Evolutionary conservation across 2,888 invertebrate genomes (phyloP).

Genomic region (Alloscopus bannaensis): DNA sequence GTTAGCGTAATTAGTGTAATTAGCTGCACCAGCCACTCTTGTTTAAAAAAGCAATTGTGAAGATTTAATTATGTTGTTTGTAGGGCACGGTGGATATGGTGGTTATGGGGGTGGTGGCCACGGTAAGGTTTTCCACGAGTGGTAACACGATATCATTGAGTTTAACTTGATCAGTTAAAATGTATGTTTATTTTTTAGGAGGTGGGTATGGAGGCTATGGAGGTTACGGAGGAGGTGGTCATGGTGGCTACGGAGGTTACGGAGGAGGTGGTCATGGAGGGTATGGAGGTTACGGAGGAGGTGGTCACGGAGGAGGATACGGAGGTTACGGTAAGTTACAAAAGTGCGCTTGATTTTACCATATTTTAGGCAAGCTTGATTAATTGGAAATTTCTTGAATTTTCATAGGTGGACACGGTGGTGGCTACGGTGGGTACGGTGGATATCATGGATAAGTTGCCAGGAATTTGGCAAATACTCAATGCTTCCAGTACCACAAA

Average conservation of each 20-base stretch:
- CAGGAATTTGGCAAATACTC: not conserved
- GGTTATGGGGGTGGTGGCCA: slow-evolving; percentile 25
- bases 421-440: slow-evolving; percentile 40
- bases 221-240: slow-evolving; percentile 7
- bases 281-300: slow-evolving; percentile 15
- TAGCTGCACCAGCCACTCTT: too few relatives aligned
- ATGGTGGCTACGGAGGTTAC: slow-evolving; percentile 30
- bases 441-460: slow-evolving; percentile 8
- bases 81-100: slow-evolving; percentile 23
- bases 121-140: not conserved
- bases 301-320: not conserved
- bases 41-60: too few relatives aligned
- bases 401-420: slow-evolving; percentile 25
- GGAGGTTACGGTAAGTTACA: slow-evolving; percentile 19
- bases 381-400: slow-evolving; percentile 11
- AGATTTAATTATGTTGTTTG: not conserved
- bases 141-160: not conserved
- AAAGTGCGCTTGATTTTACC: not conserved
- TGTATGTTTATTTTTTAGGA: not conserved
- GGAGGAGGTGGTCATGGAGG: slow-evolving; percentile 29
- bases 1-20: too few relatives aligned
- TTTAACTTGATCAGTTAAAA: not conserved
- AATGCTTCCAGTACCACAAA: not conserved
- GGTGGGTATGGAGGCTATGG: slow-evolving; percentile 14
- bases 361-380: not conserved